phyloP scores from a whole-genome alignment of 2,113 vertebrate genomes.

The Petrocephalus zakoni region DNA sequence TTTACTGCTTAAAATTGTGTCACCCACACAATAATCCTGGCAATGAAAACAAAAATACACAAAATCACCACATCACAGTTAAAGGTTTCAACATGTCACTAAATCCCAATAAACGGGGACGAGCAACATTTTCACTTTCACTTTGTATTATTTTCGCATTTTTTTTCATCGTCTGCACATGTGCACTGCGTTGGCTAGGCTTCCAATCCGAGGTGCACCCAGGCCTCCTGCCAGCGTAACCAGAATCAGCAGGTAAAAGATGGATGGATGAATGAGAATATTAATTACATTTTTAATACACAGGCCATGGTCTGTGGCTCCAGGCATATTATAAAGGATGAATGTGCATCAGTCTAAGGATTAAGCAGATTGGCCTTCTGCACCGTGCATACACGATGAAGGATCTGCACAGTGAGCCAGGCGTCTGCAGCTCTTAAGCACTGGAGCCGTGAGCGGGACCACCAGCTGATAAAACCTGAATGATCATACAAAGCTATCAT shows the following conservation, averaged over 20 bases:
- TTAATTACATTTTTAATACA: not conserved
- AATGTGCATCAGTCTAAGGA: no score
- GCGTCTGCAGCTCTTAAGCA: not conserved
- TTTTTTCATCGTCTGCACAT: not conserved
- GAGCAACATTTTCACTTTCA: no score
- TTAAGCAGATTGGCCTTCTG: not conserved
- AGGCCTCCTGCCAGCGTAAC: not conserved
- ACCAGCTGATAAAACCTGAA: not conserved
- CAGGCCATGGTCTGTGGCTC: not conserved
- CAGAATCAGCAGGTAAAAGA: not conserved
- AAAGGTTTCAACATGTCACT: not conserved
- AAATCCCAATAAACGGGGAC: not conserved
- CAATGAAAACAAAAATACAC: not conserved
- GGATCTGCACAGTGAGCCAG: not conserved
- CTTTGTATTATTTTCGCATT: no score
- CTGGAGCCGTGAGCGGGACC: not conserved
- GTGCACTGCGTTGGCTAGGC: not conserved
- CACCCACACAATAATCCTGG: not conserved
- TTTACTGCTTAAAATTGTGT: not conserved
- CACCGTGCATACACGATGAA: not conserved
- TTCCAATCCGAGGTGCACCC: not conserved
- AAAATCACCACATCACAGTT: not conserved
- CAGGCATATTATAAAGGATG: no score
- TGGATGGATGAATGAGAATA: not conserved
- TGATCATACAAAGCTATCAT: not conserved